A percentile compares a stretch with the other conserved stretches of the same genome.
phyloP scores from a whole-genome alignment of 2,888 invertebrate genomes.

The Poecilobothrus nobilitatus region DNA sequence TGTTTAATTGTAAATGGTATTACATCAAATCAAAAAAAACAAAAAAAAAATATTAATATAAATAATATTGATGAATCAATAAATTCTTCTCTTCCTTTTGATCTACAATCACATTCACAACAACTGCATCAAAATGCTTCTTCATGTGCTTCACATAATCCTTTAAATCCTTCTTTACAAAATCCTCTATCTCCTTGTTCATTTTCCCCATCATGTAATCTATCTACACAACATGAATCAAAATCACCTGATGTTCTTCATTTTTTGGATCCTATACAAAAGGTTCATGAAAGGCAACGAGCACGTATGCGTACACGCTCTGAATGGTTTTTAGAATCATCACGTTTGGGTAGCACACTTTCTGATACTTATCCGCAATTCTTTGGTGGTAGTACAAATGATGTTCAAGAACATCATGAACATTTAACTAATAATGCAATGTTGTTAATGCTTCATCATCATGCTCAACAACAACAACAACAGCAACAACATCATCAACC shows the following conservation, averaged over 20 bases:
- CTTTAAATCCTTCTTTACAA: neutral
- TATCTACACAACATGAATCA: neutral
- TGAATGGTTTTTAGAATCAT: slow-evolving; percentile 78
- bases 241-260: neutral
- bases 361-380: slow-evolving; percentile 27
- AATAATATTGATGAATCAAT: neutral
- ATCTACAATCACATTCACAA: neutral
- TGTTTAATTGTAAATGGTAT: neutral
- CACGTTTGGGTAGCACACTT: slow-evolving; percentile 20
- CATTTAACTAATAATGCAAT: slow-evolving; percentile 25
- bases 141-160: neutral
- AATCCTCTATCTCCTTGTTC: neutral
- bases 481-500: slow-evolving; percentile 16
- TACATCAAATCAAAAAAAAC: neutral
- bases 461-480: slow-evolving; percentile 24
- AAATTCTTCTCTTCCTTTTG: neutral
- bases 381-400: slow-evolving; percentile 27
- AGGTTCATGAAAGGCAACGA: slow-evolving; percentile 94
- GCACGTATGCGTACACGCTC: slow-evolving; percentile 94
- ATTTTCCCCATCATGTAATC: neutral
- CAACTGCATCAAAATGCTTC: neutral
- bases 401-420: slow-evolving; percentile 26
- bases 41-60: neutral
- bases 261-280: slow-evolving; percentile 15
- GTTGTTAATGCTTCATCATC: slow-evolving; percentile 22